Conservation (phyloP, 2,797 vertebrate genomes). For the Galagoides demidoff region DNA sequence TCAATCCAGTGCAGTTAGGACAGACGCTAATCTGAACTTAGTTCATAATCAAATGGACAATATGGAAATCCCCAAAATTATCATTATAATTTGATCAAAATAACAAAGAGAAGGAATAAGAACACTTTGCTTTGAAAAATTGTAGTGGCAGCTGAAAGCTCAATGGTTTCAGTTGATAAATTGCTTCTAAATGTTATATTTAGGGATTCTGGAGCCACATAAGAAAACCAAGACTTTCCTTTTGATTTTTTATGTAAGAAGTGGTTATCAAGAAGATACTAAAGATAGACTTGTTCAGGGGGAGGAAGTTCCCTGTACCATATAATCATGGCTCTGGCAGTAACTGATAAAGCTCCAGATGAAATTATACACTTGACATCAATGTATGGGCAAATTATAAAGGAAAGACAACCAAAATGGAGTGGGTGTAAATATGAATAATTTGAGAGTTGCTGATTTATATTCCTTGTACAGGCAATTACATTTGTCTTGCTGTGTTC, state of each 20-base stretch:
- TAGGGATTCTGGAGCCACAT: constrained; percentile 71
- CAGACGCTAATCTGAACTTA: neutral
- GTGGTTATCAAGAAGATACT: constrained; percentile 77
- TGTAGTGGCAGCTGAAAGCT: constrained; percentile 41
- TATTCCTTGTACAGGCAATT: constrained; percentile 82
- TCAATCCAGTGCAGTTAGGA: neutral
- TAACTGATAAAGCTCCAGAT: constrained; percentile 87
- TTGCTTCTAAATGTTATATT: constrained; percentile 73
- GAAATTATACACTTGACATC: constrained; percentile 88
- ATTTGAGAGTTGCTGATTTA: constrained; percentile 81
- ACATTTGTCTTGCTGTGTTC: constrained; percentile 77
- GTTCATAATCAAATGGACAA: neutral
- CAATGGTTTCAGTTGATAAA: constrained; percentile 64
- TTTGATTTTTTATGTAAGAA: constrained; percentile 74
- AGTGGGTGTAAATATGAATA: constrained; percentile 84
- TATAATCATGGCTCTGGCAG: constrained; percentile 85
- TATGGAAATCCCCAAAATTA: constrained; percentile 34
- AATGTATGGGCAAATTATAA: constrained; percentile 86
- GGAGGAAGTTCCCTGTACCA: constrained; percentile 66
- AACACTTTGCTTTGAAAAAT: constrained; percentile 55
- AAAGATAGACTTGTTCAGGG: constrained; percentile 66
- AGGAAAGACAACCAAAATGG: constrained; percentile 82
- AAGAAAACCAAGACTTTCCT: constrained; percentile 70
- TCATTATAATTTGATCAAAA: constrained; percentile 46
- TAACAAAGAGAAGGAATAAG: constrained; percentile 20